Evolutionary conservation across 2,888 invertebrate species (phyloP).

Genomic region (Sarcophaga caerulescens): DNA sequence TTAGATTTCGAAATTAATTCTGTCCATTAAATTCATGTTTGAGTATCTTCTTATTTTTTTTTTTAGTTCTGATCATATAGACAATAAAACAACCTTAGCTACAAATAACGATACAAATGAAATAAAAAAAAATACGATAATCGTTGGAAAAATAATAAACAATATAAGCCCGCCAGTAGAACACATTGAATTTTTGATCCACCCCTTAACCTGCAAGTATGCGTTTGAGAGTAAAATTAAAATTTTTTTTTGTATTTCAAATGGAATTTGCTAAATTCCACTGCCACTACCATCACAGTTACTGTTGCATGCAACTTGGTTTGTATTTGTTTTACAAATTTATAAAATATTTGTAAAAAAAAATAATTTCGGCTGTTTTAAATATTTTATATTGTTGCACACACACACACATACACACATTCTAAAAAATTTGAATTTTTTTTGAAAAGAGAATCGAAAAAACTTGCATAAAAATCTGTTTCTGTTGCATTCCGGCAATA

Average conservation of each 20-base stretch:
- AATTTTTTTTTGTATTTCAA: background rate
- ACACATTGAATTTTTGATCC: too few species aligned
- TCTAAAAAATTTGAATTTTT: background rate
- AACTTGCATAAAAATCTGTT: background rate
- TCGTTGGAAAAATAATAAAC: too few species aligned
- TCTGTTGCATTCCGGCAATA: background rate
- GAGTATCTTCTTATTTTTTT: too few species aligned
- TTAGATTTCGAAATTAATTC: too few species aligned
- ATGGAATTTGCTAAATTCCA: background rate
- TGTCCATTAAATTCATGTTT: too few species aligned
- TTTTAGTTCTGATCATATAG: too few species aligned
- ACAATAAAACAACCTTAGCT: too few species aligned
- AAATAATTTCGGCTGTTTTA: background rate
- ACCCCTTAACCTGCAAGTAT: background rate
- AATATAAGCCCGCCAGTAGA: too few species aligned
- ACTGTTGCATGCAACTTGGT: background rate
- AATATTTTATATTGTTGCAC: background rate
- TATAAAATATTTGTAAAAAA: conserved; percentile 6
- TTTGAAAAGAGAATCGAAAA: background rate
- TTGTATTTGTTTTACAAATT: background rate
- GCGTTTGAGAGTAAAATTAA: background rate
- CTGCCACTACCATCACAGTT: background rate
- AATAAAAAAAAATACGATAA: too few species aligned
- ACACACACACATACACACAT: too few species aligned
- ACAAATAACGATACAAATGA: too few species aligned